Evolutionary conservation across 2,888 invertebrate genomes (phyloP), one percentile per base, ranked within the genome.

Genomic region (Micoletzkya japonica): DNA sequence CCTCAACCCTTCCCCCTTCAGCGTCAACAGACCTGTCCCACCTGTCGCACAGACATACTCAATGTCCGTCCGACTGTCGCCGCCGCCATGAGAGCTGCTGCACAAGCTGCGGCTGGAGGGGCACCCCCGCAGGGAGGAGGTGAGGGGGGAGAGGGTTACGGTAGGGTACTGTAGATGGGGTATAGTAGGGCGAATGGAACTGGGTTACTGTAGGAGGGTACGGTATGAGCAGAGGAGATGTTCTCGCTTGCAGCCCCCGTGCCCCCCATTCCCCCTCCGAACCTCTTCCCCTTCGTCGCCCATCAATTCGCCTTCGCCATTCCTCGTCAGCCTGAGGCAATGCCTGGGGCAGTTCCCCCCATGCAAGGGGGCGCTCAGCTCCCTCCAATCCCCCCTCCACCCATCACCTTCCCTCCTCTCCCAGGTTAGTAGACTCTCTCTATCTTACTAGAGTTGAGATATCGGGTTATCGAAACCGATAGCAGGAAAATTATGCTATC

Each of bases 11-110:
- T 2, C 4, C 60, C 32, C 30, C 20, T 54, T 52, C 36, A 66
- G 73, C 90, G 98, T 10, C 98, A 99, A 87, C 98, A 99, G 88
- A 98, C 98, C 4, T 99, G 98, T 86, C 98, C 98, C 0, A 99
- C 98, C 4, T 99, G 98, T 86, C 59, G 60, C 28, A 59, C 60
- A 20, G 70, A 70, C 34, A 70, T 59, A 24, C 70, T 70, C 52
- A 39, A 20, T 17, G 67, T 24, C 2, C 32, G 17, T 10, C 10
- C 10, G 10, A 24, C 32, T 17, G 24, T n/a, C 0, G 68, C 58
- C 20, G 49, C 58, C n/a, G 58, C 44, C 20, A 36, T 34, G 3
- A 50, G 14, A 32, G 39, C 52, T 54, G 60, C 59, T 79, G 79
- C 76, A 74, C 32, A 72, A 73, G 30, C 77, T 76, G 61, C 77